phyloP scores from a whole-genome alignment of 2,888 invertebrate genomes.

The Carcina quercana region DNA sequence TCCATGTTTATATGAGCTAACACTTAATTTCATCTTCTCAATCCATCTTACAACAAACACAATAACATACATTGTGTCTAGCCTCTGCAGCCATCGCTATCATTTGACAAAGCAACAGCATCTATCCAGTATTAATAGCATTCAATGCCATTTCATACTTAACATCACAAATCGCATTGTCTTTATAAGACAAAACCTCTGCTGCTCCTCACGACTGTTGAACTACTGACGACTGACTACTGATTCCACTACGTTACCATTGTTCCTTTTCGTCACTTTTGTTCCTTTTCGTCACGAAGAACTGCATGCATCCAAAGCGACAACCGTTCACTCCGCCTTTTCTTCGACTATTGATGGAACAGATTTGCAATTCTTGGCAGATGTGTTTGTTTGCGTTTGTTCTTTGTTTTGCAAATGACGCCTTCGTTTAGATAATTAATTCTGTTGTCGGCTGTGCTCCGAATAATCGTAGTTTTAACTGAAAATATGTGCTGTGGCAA shows the following conservation, averaged over 20 bases:
- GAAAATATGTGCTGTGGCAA: too few species aligned
- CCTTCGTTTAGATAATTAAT: constrained; percentile 1
- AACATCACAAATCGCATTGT: constrained; percentile 26
- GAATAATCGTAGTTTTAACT: too few species aligned
- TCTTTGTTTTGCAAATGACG: constrained; percentile 18
- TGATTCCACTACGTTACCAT: too few species aligned
- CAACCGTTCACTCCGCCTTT: constrained; percentile 11
- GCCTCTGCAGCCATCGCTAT: too few species aligned
- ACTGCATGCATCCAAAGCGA: constrained; percentile 15
- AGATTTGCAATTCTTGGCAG: constrained; percentile 19
- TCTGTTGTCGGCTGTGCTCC: constrained; percentile 2
- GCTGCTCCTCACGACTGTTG: constrained; percentile 18
- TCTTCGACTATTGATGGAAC: constrained; percentile 10
- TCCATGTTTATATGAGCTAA: too few species aligned
- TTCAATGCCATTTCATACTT: constrained; percentile 29
- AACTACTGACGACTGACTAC: too few species aligned
- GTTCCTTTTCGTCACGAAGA: constrained; percentile 17
- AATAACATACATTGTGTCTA: too few species aligned
- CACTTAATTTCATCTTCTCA: too few species aligned
- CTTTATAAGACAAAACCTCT: constrained; percentile 18
- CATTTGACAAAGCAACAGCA: constrained; percentile 4
- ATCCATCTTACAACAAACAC: too few species aligned
- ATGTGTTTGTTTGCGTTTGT: constrained; percentile 16
- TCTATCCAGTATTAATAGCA: constrained; percentile 22
- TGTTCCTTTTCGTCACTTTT: too few species aligned